phyloP scores from a whole-genome alignment of 2,113 vertebrate genomes.

The Pteruthius melanotis region DNA sequence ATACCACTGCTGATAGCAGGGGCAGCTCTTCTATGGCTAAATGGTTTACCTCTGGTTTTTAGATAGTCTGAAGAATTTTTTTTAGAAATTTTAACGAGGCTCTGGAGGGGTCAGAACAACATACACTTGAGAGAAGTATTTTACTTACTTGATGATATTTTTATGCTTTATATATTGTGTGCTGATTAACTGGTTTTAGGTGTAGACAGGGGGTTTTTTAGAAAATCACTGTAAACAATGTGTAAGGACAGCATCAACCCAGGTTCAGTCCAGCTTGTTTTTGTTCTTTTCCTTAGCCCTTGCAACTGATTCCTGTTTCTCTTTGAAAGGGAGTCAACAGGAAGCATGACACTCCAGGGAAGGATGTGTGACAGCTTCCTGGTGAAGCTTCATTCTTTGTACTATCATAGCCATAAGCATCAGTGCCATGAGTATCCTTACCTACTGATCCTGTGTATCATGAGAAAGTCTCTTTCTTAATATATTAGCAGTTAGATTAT shows the following conservation, averaged over 20 bases:
- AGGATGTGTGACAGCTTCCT: slow-evolving; percentile 52
- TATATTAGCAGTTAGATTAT: background rate
- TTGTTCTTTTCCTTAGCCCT: background rate
- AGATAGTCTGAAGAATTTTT: background rate
- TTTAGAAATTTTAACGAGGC: background rate
- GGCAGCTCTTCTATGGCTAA: background rate
- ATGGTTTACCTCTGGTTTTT: background rate
- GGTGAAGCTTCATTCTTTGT: slow-evolving; percentile 12
- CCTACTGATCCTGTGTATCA: background rate
- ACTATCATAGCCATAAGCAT: background rate
- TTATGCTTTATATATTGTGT: background rate
- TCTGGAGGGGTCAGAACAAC: background rate
- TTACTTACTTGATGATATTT: background rate
- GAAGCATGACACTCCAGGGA: slow-evolving; percentile 14
- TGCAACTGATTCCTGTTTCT: background rate
- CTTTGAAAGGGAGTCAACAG: slow-evolving; percentile 25
- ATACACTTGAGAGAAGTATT: background rate
- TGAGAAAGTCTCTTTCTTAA: background rate
- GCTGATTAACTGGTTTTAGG: background rate
- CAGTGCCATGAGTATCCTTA: background rate
- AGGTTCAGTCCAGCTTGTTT: background rate
- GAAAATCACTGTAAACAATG: background rate
- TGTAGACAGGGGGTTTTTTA: background rate
- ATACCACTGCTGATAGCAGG: background rate
- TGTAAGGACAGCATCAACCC: background rate